These are phyloP conservation scores for Beris chalybata DNA, from an alignment of 2,888 invertebrate genomes.

Conservation along the genomic window DNA sequence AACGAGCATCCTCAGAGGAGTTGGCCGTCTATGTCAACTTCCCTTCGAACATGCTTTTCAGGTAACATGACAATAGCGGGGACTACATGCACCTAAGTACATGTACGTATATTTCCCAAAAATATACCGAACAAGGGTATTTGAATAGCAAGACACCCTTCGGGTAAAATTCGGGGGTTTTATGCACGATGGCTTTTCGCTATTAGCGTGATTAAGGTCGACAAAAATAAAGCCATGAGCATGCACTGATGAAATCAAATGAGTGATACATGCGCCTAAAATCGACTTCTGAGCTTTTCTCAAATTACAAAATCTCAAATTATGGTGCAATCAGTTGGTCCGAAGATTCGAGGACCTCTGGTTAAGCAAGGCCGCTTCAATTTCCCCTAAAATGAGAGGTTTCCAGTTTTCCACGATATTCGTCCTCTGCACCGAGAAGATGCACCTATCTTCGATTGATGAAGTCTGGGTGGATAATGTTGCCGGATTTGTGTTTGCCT, in stretches of 20 bases:
- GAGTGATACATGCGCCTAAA: no score
- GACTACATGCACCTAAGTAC: slow-evolving; percentile 8
- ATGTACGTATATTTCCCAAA: slow-evolving; percentile 23
- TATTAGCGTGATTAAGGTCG: slow-evolving; percentile 26
- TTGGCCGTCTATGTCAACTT: slow-evolving; percentile 27
- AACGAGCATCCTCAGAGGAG: slow-evolving; percentile 24
- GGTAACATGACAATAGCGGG: slow-evolving; percentile 20
- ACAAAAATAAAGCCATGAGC: slow-evolving; percentile 1
- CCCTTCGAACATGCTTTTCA: slow-evolving; percentile 25
- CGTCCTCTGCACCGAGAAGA: no score
- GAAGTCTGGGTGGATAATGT: no score
- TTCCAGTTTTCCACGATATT: no score
- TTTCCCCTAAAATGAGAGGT: no score
- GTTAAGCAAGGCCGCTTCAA: no score
- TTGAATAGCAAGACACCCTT: slow-evolving; percentile 27
- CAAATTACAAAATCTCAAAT: no score
- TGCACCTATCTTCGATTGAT: no score
- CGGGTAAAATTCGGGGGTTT: slow-evolving; percentile 25
- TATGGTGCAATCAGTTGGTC: no score
- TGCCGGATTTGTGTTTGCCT: no score
- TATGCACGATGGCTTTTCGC: slow-evolving; percentile 28
- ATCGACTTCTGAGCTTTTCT: no score
- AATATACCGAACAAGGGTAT: slow-evolving; percentile 26
- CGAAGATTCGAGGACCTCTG: no score
- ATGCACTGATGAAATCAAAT: slow-evolving; percentile 4